Evolutionary conservation across 2,888 invertebrate species (phyloP).

Genomic region (Stramonita haemastoma): DNA sequence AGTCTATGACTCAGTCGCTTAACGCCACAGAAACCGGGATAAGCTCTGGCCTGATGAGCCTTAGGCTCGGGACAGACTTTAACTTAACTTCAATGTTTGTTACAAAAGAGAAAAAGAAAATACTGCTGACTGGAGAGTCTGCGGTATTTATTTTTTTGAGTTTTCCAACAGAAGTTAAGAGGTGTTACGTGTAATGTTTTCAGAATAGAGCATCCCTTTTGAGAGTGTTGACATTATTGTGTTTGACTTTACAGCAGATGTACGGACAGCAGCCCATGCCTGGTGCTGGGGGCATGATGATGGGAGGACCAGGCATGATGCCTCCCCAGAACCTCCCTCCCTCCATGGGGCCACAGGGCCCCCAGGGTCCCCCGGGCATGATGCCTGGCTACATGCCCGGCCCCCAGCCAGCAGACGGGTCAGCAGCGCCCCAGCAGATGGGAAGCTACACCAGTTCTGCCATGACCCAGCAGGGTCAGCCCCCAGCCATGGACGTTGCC

Average conservation of each 20-base stretch:
- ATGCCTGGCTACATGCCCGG: slow-evolving; percentile 65
- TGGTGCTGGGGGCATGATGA: slow-evolving; percentile 42
- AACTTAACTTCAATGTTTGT: no score
- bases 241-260: slow-evolving; percentile 28
- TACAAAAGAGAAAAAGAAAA: no score
- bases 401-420: slow-evolving; percentile 70
- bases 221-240: no score
- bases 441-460: slow-evolving; percentile 37
- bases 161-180: no score
- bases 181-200: no score
- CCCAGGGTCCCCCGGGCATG: slow-evolving; percentile 35
- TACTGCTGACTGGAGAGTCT: no score
- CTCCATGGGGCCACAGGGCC: slow-evolving; percentile 1
- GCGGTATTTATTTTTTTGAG: no score
- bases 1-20: no score
- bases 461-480: slow-evolving; percentile 26
- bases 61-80: no score
- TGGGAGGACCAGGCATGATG: slow-evolving; percentile 30
- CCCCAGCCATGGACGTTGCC: background rate
- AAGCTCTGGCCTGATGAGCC: no score
- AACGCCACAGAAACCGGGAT: no score
- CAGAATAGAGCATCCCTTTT: no score
- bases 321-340: background rate
- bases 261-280: slow-evolving; percentile 39
- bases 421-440: slow-evolving; percentile 68